Evolutionary conservation across 2,888 invertebrate species (phyloP).

Genomic region (Ganaspis brasiliensis): DNA sequence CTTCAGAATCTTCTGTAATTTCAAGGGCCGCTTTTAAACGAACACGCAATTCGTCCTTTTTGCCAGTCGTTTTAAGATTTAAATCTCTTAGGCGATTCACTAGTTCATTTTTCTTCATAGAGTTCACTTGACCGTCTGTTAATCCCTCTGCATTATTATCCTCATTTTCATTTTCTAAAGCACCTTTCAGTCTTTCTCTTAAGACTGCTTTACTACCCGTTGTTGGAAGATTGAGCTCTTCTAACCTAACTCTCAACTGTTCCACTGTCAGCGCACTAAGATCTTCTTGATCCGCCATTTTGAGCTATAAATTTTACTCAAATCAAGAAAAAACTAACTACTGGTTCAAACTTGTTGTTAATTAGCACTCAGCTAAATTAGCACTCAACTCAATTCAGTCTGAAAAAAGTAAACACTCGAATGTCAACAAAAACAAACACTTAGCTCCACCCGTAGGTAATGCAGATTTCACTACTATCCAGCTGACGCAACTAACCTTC

Average conservation of each 20-base stretch:
- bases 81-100: background rate
- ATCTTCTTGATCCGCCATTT: background rate
- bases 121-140: background rate
- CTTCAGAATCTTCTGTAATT: background rate
- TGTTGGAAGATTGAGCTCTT: background rate
- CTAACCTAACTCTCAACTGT: background rate
- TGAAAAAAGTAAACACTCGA: too few relatives aligned
- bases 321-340: too few relatives aligned
- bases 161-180: too few relatives aligned
- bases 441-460: too few relatives aligned
- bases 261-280: background rate
- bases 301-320: background rate
- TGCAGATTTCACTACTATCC: too few relatives aligned
- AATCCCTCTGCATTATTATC: background rate
- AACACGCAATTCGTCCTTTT: conserved; percentile 6
- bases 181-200: background rate
- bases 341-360: too few relatives aligned
- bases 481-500: too few relatives aligned
- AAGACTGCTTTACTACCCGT: background rate
- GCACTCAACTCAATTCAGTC: too few relatives aligned
- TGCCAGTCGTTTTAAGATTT: conserved; percentile 36
- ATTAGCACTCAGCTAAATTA: too few relatives aligned
- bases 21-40: conserved; percentile 11
- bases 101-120: background rate
- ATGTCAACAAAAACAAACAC: too few relatives aligned